Evolutionary conservation across 2,888 invertebrate genomes (phyloP), one percentile per base, ranked within the genome.

Genomic region (Drosophila borealis): DNA sequence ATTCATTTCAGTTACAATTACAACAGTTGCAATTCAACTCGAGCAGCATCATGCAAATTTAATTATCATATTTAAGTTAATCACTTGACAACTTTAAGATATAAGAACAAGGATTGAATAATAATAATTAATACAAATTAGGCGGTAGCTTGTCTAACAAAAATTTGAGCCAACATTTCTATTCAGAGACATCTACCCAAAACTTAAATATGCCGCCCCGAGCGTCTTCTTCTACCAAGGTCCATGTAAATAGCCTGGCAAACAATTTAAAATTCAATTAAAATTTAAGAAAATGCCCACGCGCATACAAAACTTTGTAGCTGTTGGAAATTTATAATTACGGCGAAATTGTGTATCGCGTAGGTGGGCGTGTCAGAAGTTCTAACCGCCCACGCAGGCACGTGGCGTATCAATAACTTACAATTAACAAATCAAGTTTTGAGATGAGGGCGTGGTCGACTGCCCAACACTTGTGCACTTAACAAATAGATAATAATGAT

Each of bases 211-310:
- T 29, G 13, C 8, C 51, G 10, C 17, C n/a, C 25, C 2, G n/a
- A 6, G 8, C 25, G 25, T 25, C 8, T 25, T 25, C 25, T 25
- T 25, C 25, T 25, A 1, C 25, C 25, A 25, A 25, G 8, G 2
- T 8, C 8, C 29, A 29, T 29, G 29, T 29, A 8, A 29, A 29
- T 29, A 8, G 29, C 29, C 29, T 29, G 21, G 25, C 49, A 78
- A 79, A 70, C 67, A 82, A 68, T 67, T 82, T 78, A 25, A 69
- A 75, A 75, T 82, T 77, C 70, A 74, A 70, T 76, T 55, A 50
- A 76, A 39, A 75, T 48, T 57, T 2, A 33, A 25, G 21, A 4
- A 48, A 25, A 34, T 11, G 13, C 41, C 70, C 19, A 49, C 45
- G 49, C 60, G 11, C 41, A 1, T 13, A 9, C 5, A 6, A 53